Percentiles rank a stretch among this genome's conserved stretches.
Evolutionary conservation across 1,140 invertebrate species (phyloP).

Genomic region (Gonioctena quinquepunctata): DNA sequence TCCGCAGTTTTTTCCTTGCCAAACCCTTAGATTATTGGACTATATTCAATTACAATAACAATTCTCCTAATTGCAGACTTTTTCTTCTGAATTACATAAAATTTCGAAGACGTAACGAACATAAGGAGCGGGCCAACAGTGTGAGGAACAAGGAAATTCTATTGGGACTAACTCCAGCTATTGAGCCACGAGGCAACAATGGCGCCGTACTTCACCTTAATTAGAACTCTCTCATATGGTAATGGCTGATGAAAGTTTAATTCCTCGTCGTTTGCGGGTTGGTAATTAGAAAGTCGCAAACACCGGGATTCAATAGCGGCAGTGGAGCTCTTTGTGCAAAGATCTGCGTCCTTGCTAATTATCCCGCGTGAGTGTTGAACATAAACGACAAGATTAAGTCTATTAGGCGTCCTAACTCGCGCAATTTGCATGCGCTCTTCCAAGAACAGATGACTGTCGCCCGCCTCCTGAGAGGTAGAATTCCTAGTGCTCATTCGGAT

Average conservation of each 20-base stretch:
- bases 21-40: too few relatives aligned
- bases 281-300: conserved; percentile 53
- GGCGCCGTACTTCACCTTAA: conserved; percentile 51
- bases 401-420: conserved; percentile 53
- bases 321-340: conserved; percentile 41
- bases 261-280: conserved; percentile 53
- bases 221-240: conserved; percentile 56
- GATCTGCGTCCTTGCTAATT: conserved; percentile 52
- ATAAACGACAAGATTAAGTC: conserved; percentile 55
- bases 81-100: too few relatives aligned
- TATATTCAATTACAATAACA: too few relatives aligned
- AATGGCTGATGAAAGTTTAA: conserved; percentile 57
- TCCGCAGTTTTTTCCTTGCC: too few relatives aligned
- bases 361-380: conserved; percentile 53
- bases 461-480: background rate
- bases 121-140: too few relatives aligned
- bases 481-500: too few relatives aligned
- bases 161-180: too few relatives aligned
- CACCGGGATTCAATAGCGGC: conserved; percentile 49
- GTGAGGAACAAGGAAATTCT: too few relatives aligned
- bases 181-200: conserved; percentile 47
- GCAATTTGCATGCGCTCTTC: conserved; percentile 50
- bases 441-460: background rate
- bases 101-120: too few relatives aligned
- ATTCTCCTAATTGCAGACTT: too few relatives aligned